Evolutionary conservation across 1,140 invertebrate genomes (phyloP), one percentile per base, ranked within the genome.

Genomic region (Monochamus saltuarius): DNA sequence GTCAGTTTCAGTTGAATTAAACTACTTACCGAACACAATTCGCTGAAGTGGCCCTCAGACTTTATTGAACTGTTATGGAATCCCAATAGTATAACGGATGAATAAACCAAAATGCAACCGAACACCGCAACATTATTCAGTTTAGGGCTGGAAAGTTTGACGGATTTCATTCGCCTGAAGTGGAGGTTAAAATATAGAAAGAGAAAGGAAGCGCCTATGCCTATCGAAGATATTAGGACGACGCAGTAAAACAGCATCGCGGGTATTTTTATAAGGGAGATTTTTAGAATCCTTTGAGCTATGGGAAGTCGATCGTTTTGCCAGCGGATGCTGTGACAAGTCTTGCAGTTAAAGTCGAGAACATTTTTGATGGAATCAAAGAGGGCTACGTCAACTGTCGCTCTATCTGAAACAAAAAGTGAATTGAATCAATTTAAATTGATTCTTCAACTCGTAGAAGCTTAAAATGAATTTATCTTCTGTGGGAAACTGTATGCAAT

Each of bases 121-220:
- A 95, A 86, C 45, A 97, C 91, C 10, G 96, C 95, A 75, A 98
- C 87, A 79, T 98, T 98, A 81, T 98, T 98, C 62, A 98, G 82
- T 71, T 94, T 89, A 6, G 95, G 95, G 74, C 94, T 97, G 14
- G 95, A 97, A 79, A 98, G 88, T 80, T 42, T 42, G 16, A 42
- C 83, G 80, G 82, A 94, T 90, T 92, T 93, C 71, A 91, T 83
- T 71, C 89, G 88, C 53, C 92, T 82, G 77, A 93, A 92, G 77
- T 92, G 89, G 45, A 95, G 80, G 78, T 94, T 95, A 74, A 94
- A 94, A 29, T 84, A 84, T 17, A 95, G 79, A 73, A 94, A 95
- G 4, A 84, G 82, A 7, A 90, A 74, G 7, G 91, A 88, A 22
- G 93, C 70, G 0, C 86, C 78, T 13, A 94, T 88, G 1, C 92